phyloP scores from a whole-genome alignment of 2,797 vertebrate genomes.

The Neosilurus hyrtlii region DNA sequence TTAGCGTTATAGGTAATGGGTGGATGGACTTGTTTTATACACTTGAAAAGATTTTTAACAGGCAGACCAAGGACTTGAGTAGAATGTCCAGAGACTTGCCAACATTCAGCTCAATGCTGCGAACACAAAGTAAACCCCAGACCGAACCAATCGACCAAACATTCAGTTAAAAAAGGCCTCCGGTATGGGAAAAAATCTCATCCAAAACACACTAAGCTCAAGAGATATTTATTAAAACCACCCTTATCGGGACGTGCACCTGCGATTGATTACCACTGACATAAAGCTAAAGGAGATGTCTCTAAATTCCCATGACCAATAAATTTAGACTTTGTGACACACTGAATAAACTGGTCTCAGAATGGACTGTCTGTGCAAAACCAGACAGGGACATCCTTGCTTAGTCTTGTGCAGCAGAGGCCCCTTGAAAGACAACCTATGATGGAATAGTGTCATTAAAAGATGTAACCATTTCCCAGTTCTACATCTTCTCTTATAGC shows the following conservation, averaged over 20 bases:
- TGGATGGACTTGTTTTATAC: neutral
- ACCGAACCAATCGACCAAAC: neutral
- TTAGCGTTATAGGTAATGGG: too few relatives aligned
- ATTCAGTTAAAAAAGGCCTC: neutral
- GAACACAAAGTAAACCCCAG: neutral
- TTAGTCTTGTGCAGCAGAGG: conserved; percentile 31
- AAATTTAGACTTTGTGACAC: conserved; percentile 45
- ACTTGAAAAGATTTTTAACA: neutral
- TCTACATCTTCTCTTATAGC: conserved; percentile 10
- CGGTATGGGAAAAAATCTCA: neutral
- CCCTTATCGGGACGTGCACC: neutral
- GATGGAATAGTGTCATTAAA: conserved; percentile 41
- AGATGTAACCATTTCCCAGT: conserved; percentile 4
- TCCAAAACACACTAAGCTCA: neutral
- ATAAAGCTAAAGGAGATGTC: conserved; percentile 20
- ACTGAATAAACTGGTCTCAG: conserved; percentile 48
- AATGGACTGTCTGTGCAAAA: conserved; percentile 52
- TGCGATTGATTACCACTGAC: neutral
- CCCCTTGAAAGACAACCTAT: conserved; percentile 22
- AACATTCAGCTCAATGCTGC: neutral
- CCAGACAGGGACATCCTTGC: conserved; percentile 37
- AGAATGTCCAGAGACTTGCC: neutral
- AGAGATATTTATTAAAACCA: neutral
- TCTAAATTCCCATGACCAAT: conserved; percentile 42
- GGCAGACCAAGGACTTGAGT: too few relatives aligned